A percentile compares a stretch with the other conserved stretches of the same genome.
Conservation (phyloP, 2,113 vertebrate genomes). For the Caracal caracal region DNA sequence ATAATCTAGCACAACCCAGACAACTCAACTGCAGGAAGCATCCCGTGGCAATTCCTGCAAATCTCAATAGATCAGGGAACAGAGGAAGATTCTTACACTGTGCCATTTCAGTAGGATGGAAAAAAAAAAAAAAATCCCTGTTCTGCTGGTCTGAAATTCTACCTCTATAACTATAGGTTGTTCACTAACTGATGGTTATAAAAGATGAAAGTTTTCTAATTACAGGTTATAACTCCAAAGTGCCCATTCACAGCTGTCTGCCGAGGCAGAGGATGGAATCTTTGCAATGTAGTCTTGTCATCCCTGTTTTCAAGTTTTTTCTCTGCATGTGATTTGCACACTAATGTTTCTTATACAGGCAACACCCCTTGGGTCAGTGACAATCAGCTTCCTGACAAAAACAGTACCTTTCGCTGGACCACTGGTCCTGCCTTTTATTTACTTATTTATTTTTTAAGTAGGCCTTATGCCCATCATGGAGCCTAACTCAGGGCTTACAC, state of each 20-base stretch:
- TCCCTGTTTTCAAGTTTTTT: background rate
- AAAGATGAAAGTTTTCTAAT: conserved; percentile 8
- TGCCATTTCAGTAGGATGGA: background rate
- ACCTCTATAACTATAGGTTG: background rate
- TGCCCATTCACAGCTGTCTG: background rate
- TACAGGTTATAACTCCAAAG: conserved; percentile 25
- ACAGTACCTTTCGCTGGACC: background rate
- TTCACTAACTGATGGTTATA: background rate
- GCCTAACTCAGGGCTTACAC: too few relatives aligned
- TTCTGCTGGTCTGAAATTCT: background rate
- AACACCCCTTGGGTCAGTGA: background rate
- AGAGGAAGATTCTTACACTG: background rate
- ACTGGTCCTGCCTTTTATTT: background rate
- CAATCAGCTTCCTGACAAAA: background rate
- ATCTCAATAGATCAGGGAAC: background rate
- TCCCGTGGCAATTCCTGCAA: conserved; percentile 7
- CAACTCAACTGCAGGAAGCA: background rate
- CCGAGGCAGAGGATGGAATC: background rate
- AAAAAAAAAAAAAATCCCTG: background rate
- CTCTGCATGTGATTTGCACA: background rate
- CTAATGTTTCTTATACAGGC: background rate
- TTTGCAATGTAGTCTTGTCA: background rate
- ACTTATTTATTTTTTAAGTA: too few relatives aligned
- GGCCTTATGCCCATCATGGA: too few relatives aligned
- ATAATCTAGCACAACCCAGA: background rate